Base-by-base conservation (phyloP, 2,113 vertebrate species). In the Paratilapia polleni region DNA sequence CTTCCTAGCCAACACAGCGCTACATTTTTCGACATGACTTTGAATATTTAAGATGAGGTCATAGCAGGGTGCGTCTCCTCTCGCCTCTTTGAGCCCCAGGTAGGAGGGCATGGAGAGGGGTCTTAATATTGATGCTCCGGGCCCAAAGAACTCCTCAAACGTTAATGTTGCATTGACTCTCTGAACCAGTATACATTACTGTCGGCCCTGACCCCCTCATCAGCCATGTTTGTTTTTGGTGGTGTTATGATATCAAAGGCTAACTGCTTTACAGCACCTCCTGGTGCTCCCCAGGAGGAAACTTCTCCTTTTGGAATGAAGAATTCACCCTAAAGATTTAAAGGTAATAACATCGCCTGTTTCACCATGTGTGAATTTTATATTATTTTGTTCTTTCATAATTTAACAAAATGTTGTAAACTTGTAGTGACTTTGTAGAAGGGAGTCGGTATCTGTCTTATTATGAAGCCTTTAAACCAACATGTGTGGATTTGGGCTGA, bases 211-310 rank as follows among this genome's bases (percentile, higher is more conserved):
- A 89, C 90, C 82, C 84, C 80, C 82, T 87, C 86, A 92, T 91
- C 94, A 93, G 92, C 92, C 95, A 93, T 93, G 92, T 95, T 96
- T 95, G 94, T 94, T 95, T 95, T 81, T 95, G 81, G 87, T 85
- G 76, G 84, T 81, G 87, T 91, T 93, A 90, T 78, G 88, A 91
- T 94, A 93, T 94, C 91, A 93, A 94, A 95, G 89, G 91, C 92
- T 90, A 94, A 92, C 92, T 94, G 93, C 86, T 93, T 94, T 91
- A 94, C 94, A 95, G 92, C 94, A 92, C 95, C 94, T 94, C 95
- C 95, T 94, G 94, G 94, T 95, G 95, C 95, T 95, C 82, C 89
- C 89, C 47, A 2, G 49, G 90, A 94, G 92, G 91, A 95, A 92
- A 93, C 79, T 73, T 82, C 77, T 83, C 77, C 74, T 84, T 84